Percentiles rank a stretch among this genome's conserved stretches.
phyloP scores from a whole-genome alignment of 2,797 vertebrate genomes.

The Gouania willdenowi region DNA sequence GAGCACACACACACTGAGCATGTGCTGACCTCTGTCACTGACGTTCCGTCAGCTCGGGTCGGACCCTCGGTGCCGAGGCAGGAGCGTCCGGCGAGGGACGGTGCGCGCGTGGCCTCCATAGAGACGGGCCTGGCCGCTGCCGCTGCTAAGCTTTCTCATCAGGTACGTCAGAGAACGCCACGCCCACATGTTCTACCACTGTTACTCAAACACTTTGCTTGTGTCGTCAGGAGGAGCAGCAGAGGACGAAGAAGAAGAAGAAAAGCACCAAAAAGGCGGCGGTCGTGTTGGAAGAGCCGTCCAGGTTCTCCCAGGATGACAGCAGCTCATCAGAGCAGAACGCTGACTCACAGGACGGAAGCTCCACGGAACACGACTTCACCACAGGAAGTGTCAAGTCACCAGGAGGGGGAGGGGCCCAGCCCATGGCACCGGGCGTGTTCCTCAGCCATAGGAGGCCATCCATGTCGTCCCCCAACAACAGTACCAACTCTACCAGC shows the following conservation, averaged over 20 bases:
- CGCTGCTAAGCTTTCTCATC: conserved; percentile 94
- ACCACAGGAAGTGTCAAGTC: conserved; percentile 81
- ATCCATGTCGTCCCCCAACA: conserved; percentile 90
- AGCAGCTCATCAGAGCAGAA: conserved; percentile 89
- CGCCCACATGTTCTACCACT: neutral
- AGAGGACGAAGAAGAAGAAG: conserved; percentile 95
- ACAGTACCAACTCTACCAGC: conserved; percentile 81
- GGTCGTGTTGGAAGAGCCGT: conserved; percentile 74
- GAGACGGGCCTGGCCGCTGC: conserved; percentile 94
- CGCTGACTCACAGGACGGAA: conserved; percentile 84
- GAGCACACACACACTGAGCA: too few species aligned
- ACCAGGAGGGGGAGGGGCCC: conserved; percentile 77
- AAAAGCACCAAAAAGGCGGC: conserved; percentile 92
- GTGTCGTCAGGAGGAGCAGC: conserved; percentile 84
- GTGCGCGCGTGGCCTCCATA: conserved; percentile 93
- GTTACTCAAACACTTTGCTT: neutral
- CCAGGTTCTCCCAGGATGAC: conserved; percentile 85
- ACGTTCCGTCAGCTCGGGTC: conserved; percentile 81
- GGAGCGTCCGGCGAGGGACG: conserved; percentile 92
- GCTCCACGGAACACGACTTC: conserved; percentile 90
- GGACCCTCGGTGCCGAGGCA: conserved; percentile 93
- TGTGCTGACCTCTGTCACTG: neutral
- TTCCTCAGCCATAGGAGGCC: conserved; percentile 91
- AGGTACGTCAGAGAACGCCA: conserved; percentile 70
- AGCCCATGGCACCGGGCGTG: conserved; percentile 94